A percentile compares a stretch with the other conserved stretches of the same genome.
phyloP scores from a whole-genome alignment of 2,888 invertebrate genomes.

The Chrysolina haemoptera region DNA sequence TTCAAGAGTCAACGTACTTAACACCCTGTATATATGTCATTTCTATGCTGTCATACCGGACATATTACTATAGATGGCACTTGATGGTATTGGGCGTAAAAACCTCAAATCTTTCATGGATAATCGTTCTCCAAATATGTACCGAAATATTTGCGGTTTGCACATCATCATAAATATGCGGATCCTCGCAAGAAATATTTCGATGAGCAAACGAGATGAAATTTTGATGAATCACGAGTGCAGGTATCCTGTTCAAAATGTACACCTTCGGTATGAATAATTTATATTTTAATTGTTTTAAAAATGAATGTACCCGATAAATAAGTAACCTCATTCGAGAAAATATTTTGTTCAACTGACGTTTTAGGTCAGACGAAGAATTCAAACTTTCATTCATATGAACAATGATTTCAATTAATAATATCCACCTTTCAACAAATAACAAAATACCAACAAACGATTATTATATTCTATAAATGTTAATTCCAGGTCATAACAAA shows the following conservation, averaged over 20 bases:
- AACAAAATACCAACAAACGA: too few relatives aligned
- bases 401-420: neutral
- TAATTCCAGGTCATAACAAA: too few relatives aligned
- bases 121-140: conserved; percentile 21
- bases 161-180: conserved; percentile 18
- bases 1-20: too few relatives aligned
- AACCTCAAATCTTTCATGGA: neutral
- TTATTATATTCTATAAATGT: too few relatives aligned
- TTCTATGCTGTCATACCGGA: conserved; percentile 11
- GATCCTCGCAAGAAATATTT: neutral
- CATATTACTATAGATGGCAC: neutral
- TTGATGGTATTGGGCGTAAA: neutral
- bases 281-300: conserved; percentile 2
- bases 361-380: neutral
- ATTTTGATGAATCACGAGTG: conserved; percentile 13
- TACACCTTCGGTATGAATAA: conserved; percentile 6
- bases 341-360: neutral
- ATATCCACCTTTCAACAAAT: too few relatives aligned
- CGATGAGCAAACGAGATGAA: conserved; percentile 22
- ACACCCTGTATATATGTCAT: neutral
- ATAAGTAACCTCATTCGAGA: neutral
- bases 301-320: neutral
- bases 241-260: conserved; percentile 11
- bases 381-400: neutral
- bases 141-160: conserved; percentile 17